A percentile compares a stretch with the other conserved stretches of the same genome.
Conservation (phyloP, 1,140 invertebrate genomes). For the Ceratosolen solmsi region DNA sequence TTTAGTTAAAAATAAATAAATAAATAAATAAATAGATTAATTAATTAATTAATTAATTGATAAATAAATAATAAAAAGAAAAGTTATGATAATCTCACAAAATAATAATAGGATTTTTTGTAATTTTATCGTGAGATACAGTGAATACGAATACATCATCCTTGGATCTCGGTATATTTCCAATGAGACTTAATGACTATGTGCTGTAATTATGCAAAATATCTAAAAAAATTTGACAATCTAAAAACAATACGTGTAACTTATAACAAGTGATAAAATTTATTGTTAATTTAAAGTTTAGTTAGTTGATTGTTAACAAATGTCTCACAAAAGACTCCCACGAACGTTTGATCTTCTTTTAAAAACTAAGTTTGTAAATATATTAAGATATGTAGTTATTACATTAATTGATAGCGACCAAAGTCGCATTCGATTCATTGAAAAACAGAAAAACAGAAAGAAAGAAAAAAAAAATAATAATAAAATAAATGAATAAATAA, state of each 20-base stretch:
- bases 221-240: slow-evolving; percentile 47
- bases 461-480: too few species aligned
- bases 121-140: slow-evolving; percentile 29
- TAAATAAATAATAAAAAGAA: slow-evolving; percentile 27
- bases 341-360: slow-evolving; percentile 32
- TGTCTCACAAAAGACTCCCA: slow-evolving; percentile 23
- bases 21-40: too few species aligned
- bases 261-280: slow-evolving; percentile 35
- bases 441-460: too few species aligned
- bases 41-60: background rate
- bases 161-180: slow-evolving; percentile 8
- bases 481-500: too few species aligned
- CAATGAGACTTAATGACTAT: slow-evolving; percentile 12
- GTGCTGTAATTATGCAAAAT: slow-evolving; percentile 38
- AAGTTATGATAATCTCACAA: too few species aligned
- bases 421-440: slow-evolving; percentile 15
- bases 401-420: slow-evolving; percentile 19
- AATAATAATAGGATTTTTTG: background rate
- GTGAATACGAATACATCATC: slow-evolving; percentile 33
- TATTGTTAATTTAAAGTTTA: slow-evolving; percentile 47
- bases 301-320: slow-evolving; percentile 23
- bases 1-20: slow-evolving; percentile 51
- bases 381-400: slow-evolving; percentile 33
- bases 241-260: slow-evolving; percentile 36
- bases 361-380: slow-evolving; percentile 47